These are phyloP conservation scores for Tragelaphus scriptus DNA, from an alignment of 2,113 vertebrate genomes.

Conservation along the genomic window DNA sequence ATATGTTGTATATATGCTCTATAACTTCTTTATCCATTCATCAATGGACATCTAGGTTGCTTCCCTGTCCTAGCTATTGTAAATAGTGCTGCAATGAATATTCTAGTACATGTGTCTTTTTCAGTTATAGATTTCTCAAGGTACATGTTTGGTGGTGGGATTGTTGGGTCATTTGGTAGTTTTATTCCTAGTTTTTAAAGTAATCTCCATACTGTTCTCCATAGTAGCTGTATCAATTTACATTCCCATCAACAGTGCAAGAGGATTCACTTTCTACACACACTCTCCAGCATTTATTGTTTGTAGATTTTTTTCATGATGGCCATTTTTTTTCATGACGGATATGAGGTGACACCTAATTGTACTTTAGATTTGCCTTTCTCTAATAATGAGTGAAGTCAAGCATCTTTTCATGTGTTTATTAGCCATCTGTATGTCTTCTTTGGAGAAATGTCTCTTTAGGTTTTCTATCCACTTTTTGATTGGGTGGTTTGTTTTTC, in stretches of 20 bases:
- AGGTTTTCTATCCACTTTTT: not conserved
- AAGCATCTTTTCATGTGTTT: not conserved
- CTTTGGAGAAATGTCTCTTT: not conserved
- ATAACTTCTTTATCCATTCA: not conserved
- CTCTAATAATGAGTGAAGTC: not conserved
- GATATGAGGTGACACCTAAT: not conserved
- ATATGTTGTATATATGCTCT: not conserved
- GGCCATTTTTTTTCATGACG: not conserved
- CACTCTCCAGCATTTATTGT: not conserved
- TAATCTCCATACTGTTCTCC: not conserved
- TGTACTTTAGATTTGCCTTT: not conserved
- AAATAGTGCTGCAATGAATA: not conserved
- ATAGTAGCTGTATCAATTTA: not conserved
- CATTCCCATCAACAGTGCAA: not conserved
- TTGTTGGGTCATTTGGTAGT: not conserved
- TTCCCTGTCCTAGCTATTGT: not conserved
- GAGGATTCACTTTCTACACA: not conserved
- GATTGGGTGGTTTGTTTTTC: not conserved
- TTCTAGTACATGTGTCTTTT: not conserved
- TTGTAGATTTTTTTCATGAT: not conserved
- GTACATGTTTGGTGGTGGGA: not conserved
- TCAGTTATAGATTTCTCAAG: not conserved
- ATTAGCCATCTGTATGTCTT: not conserved
- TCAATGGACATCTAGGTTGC: not conserved
- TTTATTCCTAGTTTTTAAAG: not conserved